Evolutionary conservation across 2,113 vertebrate species (phyloP), one percentile per base, ranked within the genome.

Genomic region (Mus spicilegus): DNA sequence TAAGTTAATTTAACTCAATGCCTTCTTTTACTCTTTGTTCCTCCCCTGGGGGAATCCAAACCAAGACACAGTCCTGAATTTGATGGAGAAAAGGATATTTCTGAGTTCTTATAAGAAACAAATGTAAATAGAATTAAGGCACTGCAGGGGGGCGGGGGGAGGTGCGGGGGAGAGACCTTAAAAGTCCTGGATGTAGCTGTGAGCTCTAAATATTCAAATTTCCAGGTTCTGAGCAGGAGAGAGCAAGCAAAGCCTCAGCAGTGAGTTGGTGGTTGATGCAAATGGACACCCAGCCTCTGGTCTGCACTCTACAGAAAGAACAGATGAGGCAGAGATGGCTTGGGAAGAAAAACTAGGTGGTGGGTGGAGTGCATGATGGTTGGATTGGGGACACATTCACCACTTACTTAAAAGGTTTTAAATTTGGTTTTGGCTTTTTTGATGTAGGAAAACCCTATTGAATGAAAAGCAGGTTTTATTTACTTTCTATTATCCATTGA

Each of bases 381-480:
- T 58, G 42, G 56, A 24, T 54, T 72, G 81, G n/a, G 33, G 16
- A 51, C 33, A 63, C 33, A 76, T 51, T 14, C 80, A 22, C 12
- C 28, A 77, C 46, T 17, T 33, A 76, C 54, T 86, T 86, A 63
- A 93, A 65, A 42, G 10, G 92, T 87, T 70, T 89, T 81, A 36
- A 90, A n/a, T 93, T 76, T 87, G 42, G 7, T 49, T 90, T 94
- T 87, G 33, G 26, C 4, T 58, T 91, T 63, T 39, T 89, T 42
- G 85, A 39, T 39, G 87, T 85, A 61, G 51, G 13, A 17, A 85
- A 75, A 85, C 65, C 89, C 8, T 28, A 65, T 42, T 9, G 24
- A 16, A 39, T 17, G 5, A 17, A n/a, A 46, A 88, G 36, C 69
- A 46, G 9, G 7, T 96, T 90, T 70, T 92, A n/a, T 70, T 30